Evolutionary conservation across 1,140 invertebrate species (phyloP).

Genomic region (Drosophila kepulauana): DNA sequence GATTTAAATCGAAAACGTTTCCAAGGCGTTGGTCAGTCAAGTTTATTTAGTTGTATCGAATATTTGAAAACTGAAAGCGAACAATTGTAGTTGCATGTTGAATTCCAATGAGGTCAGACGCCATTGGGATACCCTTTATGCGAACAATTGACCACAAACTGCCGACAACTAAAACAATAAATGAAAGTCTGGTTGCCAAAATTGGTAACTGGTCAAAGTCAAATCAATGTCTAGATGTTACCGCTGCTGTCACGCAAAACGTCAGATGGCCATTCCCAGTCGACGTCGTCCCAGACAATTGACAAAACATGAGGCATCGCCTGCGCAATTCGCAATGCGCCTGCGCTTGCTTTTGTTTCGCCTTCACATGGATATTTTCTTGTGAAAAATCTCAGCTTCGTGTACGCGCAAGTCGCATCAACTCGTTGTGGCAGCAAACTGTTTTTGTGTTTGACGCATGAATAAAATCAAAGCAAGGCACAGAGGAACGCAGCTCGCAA

Average conservation of each 20-base stretch:
- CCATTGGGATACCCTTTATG: constrained; percentile 36
- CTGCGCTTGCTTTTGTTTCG: constrained; percentile 38
- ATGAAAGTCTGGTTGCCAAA: constrained; percentile 79
- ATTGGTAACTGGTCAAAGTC: constrained; percentile 79
- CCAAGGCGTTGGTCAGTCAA: neutral
- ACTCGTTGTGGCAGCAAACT: constrained; percentile 14
- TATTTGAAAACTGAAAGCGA: neutral
- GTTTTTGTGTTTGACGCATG: constrained; percentile 56
- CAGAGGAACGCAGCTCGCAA: constrained; percentile 69
- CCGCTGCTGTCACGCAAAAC: constrained; percentile 70
- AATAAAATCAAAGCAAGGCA: constrained; percentile 68
- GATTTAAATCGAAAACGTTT: neutral
- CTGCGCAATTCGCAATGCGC: constrained; percentile 10
- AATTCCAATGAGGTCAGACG: neutral
- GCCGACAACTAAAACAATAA: constrained; percentile 55
- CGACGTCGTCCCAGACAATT: constrained; percentile 51
- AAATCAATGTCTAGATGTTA: constrained; percentile 61
- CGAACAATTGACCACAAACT: constrained; percentile 22
- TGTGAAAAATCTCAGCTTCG: constrained; percentile 79
- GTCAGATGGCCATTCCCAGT: constrained; percentile 51
- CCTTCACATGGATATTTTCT: constrained; percentile 79
- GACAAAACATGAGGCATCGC: constrained; percentile 65
- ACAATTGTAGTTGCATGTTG: neutral
- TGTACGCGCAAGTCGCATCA: constrained; percentile 23
- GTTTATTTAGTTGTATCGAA: neutral